These are phyloP conservation scores for Gila robusta DNA, from an alignment of 2,797 vertebrate genomes.

Conservation along the genomic window DNA sequence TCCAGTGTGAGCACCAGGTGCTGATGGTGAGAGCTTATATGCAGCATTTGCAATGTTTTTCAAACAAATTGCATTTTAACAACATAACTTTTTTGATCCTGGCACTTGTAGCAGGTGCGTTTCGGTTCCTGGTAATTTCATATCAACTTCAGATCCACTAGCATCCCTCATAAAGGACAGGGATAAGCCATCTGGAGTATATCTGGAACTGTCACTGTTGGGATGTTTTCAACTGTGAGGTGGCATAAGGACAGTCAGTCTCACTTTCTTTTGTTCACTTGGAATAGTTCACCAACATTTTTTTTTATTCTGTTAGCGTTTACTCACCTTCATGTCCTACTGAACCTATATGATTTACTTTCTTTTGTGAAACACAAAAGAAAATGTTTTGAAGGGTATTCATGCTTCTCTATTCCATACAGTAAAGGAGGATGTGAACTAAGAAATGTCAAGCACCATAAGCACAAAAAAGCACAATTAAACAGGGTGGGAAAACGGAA, in stretches of 20 bases:
- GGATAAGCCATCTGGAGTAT: background rate
- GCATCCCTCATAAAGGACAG: background rate
- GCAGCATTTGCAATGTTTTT: background rate
- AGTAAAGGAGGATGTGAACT: too few relatives aligned
- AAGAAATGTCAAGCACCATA: too few relatives aligned
- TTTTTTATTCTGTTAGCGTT: background rate
- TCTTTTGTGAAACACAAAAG: too few relatives aligned
- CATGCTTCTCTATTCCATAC: too few relatives aligned
- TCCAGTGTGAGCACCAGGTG: background rate
- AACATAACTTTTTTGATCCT: background rate
- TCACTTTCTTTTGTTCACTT: constrained; percentile 43
- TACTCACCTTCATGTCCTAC: background rate
- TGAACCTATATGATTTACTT: background rate
- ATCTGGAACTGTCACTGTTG: background rate
- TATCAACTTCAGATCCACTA: background rate
- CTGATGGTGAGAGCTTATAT: background rate
- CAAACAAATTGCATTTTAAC: constrained; percentile 24
- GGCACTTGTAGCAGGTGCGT: background rate
- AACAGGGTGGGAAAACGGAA: too few relatives aligned
- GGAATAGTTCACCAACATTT: too few relatives aligned
- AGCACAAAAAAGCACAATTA: too few relatives aligned
- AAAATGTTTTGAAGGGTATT: too few relatives aligned
- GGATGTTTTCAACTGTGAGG: background rate
- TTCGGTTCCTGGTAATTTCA: background rate
- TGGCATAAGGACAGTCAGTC: background rate